Percentiles rank a stretch among this genome's conserved stretches.
phyloP scores from a whole-genome alignment of 2,888 invertebrate species.

The Nomada lathburiana region DNA sequence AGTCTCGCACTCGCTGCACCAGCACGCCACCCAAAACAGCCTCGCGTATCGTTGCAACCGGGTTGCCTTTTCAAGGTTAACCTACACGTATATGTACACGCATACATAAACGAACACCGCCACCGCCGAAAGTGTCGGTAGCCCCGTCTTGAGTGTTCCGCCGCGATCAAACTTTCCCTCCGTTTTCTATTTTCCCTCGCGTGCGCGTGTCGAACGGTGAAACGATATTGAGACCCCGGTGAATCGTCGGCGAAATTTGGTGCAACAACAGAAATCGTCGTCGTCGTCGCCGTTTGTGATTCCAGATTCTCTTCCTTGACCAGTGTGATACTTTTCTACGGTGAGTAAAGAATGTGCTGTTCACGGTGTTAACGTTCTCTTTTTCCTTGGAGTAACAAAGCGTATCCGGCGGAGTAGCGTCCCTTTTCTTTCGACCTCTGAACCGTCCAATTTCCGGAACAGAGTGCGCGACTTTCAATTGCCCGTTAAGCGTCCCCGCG shows the following conservation, averaged over 20 bases:
- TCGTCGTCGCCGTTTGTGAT: background rate
- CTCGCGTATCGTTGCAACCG: constrained; percentile 81
- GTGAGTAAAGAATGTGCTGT: constrained; percentile 10
- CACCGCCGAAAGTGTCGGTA: constrained; percentile 66
- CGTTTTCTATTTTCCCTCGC: background rate
- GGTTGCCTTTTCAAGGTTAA: constrained; percentile 83
- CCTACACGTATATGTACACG: constrained; percentile 54
- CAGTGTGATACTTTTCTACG: background rate
- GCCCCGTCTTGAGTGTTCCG: constrained; percentile 49
- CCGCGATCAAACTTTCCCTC: background rate
- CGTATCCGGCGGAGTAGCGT: too few relatives aligned
- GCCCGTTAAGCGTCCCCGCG: constrained; percentile 17
- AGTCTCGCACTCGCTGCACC: constrained; percentile 69
- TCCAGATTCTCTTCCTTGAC: background rate
- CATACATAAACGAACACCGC: constrained; percentile 40
- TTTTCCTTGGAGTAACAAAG: too few relatives aligned
- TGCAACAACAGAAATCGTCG: background rate
- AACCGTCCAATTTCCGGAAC: background rate
- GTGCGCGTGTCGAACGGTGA: constrained; percentile 6
- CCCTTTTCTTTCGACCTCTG: background rate
- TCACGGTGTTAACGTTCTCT: background rate
- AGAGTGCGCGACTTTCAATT: constrained; percentile 38
- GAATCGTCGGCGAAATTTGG: background rate
- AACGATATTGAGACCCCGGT: background rate
- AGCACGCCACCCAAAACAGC: constrained; percentile 81